These are phyloP conservation scores for Periophthalmus magnuspinnatus DNA, from an alignment of 2,797 vertebrate species.

Conservation along the genomic window DNA sequence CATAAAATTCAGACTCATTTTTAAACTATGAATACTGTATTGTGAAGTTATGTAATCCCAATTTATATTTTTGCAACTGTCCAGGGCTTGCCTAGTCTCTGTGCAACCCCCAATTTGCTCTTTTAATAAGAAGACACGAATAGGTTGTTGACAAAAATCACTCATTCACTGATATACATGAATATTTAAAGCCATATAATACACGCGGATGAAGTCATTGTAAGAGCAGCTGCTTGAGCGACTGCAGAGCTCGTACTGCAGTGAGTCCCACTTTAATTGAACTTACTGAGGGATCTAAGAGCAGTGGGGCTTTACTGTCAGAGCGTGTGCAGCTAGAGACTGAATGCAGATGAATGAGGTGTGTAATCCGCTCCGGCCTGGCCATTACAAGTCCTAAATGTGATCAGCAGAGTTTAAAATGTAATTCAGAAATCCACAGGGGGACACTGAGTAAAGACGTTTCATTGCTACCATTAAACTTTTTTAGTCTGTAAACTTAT, in stretches of 20 bases:
- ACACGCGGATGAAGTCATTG: not conserved
- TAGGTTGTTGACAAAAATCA: not conserved
- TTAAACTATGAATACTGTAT: too few relatives aligned
- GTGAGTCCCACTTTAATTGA: conserved; percentile 6
- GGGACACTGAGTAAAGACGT: conserved; percentile 4
- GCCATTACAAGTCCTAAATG: conserved; percentile 11
- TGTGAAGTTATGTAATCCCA: too few relatives aligned
- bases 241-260: conserved; percentile 8
- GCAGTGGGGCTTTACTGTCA: conserved; percentile 10
- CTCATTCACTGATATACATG: not conserved
- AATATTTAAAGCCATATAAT: not conserved
- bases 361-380: conserved; percentile 7
- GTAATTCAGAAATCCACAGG: conserved; percentile 12
- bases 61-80: not conserved
- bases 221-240: conserved; percentile 2
- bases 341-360: conserved; percentile 16
- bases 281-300: conserved; percentile 7
- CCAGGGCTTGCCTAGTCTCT: not conserved
- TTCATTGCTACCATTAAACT: conserved; percentile 6
- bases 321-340: not conserved
- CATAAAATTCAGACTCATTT: too few relatives aligned
- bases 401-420: conserved; percentile 17
- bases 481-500: conserved; percentile 1
- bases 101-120: not conserved
- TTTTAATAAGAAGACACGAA: not conserved